Conservation (phyloP, 2,113 vertebrate species). For the Suncus etruscus region DNA sequence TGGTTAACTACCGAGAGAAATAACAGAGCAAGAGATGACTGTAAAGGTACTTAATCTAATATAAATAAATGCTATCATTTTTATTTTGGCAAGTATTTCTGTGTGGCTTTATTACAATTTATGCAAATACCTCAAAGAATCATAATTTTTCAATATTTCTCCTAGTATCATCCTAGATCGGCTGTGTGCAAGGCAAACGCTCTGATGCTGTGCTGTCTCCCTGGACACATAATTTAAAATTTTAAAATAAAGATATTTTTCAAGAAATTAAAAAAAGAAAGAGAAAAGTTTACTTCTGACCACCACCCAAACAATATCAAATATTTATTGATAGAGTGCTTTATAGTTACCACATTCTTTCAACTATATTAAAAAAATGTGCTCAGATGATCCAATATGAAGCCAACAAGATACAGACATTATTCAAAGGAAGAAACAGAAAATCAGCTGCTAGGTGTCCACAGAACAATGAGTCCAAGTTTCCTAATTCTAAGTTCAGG, state of each 20-base stretch:
- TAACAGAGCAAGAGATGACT: slow-evolving; percentile 55
- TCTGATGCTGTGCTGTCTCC: no score
- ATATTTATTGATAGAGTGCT: no score
- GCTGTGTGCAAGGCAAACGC: no score
- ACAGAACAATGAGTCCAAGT: not conserved
- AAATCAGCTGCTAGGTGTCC: slow-evolving; percentile 17
- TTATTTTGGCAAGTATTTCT: slow-evolving; percentile 49
- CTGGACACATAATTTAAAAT: no score
- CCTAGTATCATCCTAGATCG: not conserved
- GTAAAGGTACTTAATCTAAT: slow-evolving; percentile 22
- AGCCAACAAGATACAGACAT: not conserved
- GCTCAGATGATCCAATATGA: slow-evolving; percentile 13
- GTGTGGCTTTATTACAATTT: not conserved
- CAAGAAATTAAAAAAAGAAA: no score
- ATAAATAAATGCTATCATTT: slow-evolving; percentile 4
- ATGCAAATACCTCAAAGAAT: slow-evolving; percentile 29
- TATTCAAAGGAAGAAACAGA: slow-evolving; percentile 48
- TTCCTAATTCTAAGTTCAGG: not conserved
- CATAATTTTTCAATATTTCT: slow-evolving; percentile 56
- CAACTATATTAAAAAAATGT: slow-evolving; percentile 4
- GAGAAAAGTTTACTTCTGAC: no score
- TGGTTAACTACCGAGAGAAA: slow-evolving; percentile 83
- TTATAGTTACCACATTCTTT: no score
- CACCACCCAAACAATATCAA: no score
- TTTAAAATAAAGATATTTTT: no score